phyloP scores from a whole-genome alignment of 2,113 vertebrate genomes.

The Cochlearius cochlearius region DNA sequence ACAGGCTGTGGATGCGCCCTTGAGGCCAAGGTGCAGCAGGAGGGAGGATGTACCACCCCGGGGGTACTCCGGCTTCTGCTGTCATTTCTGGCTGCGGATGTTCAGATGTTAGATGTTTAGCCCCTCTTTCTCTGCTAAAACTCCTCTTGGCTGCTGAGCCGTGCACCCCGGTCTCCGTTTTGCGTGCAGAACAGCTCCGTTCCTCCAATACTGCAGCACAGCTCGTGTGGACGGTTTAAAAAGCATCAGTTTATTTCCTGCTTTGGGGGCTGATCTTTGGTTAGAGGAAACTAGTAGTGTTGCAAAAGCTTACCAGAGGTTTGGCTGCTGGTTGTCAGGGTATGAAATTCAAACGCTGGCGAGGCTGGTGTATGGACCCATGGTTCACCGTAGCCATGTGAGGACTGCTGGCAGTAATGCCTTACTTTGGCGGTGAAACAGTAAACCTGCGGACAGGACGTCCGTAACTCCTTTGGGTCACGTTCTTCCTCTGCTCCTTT shows the following conservation, averaged over 20 bases:
- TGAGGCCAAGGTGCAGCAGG: background rate
- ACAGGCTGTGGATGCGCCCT: background rate
- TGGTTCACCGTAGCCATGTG: background rate
- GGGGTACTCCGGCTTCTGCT: background rate
- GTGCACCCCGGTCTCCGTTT: background rate
- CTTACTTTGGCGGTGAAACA: background rate
- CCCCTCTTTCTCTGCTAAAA: background rate
- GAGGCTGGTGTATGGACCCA: background rate
- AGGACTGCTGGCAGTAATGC: background rate
- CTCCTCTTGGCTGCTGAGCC: background rate
- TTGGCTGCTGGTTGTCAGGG: background rate
- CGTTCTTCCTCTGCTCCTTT: background rate
- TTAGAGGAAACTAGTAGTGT: background rate
- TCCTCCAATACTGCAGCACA: background rate
- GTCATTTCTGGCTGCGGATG: accelerated
- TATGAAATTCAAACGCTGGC: background rate
- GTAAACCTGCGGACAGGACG: background rate
- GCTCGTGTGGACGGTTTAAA: background rate
- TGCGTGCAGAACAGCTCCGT: background rate
- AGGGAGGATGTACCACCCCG: background rate
- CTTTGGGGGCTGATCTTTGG: background rate
- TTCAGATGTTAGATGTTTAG: background rate
- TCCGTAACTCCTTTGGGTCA: accelerated
- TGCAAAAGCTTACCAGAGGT: background rate
- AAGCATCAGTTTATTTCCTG: background rate